Base-by-base conservation (phyloP, 2,888 invertebrate species). In the Seira sanloemensis region DNA sequence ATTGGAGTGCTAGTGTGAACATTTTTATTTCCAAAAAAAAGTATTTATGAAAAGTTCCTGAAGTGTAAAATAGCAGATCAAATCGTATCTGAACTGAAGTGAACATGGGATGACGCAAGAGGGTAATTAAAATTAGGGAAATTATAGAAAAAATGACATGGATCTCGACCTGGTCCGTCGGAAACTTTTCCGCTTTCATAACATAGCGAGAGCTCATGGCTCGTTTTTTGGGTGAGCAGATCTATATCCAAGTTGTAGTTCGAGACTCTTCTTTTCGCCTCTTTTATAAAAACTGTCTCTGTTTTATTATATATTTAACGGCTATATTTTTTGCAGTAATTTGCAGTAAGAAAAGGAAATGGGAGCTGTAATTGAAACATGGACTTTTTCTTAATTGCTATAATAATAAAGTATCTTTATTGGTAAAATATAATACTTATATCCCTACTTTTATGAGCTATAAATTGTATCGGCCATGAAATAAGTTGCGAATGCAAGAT, bases 131-230 rank as follows among this genome's bases (percentile, higher is more conserved):
- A 4, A 58, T 58, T 58, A 58, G 58, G 58, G 58, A 9, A 58
- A 58, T n/a, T 18, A 16, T 58, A 58, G 7, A 58, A 18, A 79
- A 79, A 79, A 79, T 79, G 79, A 79, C 58, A 84, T 84, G 84
- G 84, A 84, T 79, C 84, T 84, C 54, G 84, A 84, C 23, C 71
- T 84, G 66, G 84, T 84, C 72, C 84, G 84, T 16, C 84, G 84
- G 67, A 84, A 84, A 71, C 84, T 84, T 79, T 84, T 84, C 58
- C 84, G 84, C 84, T 84, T 84, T 84, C 84, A 84, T 76, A 75
- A 79, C 79, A 84, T 84, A 66, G 84, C 84, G 58, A 75, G 79
- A 76, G 25, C 79, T 26, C 75, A 79, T 69, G 79, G 76, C 79
- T 69, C 75, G 27, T 23, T 79, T 46, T 72, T 71, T 75, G 84